Conservation (phyloP, 2,888 invertebrate genomes). For the Ecliptopera silaceata region DNA sequence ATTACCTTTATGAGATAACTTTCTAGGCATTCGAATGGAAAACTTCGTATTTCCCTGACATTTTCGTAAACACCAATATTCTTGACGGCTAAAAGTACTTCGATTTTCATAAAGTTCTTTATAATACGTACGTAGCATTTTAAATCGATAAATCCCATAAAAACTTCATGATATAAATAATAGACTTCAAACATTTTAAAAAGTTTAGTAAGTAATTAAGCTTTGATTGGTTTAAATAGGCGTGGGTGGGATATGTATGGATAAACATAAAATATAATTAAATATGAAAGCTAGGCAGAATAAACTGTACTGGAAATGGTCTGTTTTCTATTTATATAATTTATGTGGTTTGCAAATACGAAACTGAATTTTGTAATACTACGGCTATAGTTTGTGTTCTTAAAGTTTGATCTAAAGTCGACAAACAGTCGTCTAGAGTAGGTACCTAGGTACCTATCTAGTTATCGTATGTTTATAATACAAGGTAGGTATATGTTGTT, state of each 20-base stretch:
- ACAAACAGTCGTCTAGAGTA: no score
- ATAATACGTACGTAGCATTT: not conserved
- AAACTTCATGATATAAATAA: constrained; percentile 9
- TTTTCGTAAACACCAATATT: constrained; percentile 28
- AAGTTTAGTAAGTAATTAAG: constrained; percentile 55
- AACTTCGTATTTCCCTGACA: constrained; percentile 29
- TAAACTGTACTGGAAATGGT: not conserved
- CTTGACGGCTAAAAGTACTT: constrained; percentile 7
- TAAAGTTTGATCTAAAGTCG: no score
- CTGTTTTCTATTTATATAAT: no score
- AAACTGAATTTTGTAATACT: no score
- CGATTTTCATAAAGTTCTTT: constrained; percentile 6
- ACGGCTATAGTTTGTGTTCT: no score
- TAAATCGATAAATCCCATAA: not conserved
- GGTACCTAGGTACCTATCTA: no score
- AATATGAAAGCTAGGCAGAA: not conserved
- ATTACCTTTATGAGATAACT: constrained; percentile 38
- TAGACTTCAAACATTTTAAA: constrained; percentile 48
- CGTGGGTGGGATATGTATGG: constrained; percentile 31
- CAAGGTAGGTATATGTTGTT: not conserved
- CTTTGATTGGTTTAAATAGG: constrained; percentile 62
- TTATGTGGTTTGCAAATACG: no score
- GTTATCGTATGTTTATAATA: not conserved
- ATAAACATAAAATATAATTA: constrained; percentile 7
- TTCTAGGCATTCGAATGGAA: constrained; percentile 24